These are phyloP conservation scores for Silurus meridionalis DNA, from an alignment of 2,113 vertebrate species.

Conservation along the genomic window DNA sequence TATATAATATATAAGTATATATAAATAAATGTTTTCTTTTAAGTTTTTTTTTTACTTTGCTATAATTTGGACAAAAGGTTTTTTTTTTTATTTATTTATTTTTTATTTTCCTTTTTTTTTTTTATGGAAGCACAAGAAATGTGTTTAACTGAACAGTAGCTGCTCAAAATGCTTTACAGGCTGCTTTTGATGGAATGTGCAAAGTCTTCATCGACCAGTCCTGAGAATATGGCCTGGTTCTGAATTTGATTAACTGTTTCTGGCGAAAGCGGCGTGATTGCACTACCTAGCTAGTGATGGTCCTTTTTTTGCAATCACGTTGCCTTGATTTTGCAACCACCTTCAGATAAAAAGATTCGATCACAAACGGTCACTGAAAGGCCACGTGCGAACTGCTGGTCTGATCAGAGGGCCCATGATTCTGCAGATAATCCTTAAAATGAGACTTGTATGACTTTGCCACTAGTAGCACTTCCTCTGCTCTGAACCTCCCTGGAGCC, in stretches of 20 bases:
- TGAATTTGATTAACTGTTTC: neutral
- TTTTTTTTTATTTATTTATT: neutral
- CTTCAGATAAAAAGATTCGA: neutral
- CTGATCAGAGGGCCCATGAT: neutral
- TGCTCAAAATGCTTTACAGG: neutral
- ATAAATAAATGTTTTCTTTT: too few species aligned
- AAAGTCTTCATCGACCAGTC: too few species aligned
- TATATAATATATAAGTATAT: too few species aligned
- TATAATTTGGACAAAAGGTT: too few species aligned
- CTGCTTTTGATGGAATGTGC: too few species aligned
- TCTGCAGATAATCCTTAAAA: neutral
- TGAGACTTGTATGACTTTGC: constrained; percentile 4
- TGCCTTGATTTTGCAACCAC: neutral
- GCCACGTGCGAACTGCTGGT: neutral
- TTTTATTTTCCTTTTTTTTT: neutral
- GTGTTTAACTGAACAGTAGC: neutral
- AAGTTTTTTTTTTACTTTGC: too few species aligned
- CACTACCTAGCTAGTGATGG: too few species aligned
- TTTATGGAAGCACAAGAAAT: neutral
- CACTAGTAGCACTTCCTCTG: neutral
- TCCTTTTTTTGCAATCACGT: neutral
- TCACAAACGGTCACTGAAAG: neutral
- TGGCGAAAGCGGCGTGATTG: too few species aligned
- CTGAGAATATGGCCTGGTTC: neutral
- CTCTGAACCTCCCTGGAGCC: neutral